Conservation (phyloP, 2,888 invertebrate genomes). For the Criorhina ranunculi region DNA sequence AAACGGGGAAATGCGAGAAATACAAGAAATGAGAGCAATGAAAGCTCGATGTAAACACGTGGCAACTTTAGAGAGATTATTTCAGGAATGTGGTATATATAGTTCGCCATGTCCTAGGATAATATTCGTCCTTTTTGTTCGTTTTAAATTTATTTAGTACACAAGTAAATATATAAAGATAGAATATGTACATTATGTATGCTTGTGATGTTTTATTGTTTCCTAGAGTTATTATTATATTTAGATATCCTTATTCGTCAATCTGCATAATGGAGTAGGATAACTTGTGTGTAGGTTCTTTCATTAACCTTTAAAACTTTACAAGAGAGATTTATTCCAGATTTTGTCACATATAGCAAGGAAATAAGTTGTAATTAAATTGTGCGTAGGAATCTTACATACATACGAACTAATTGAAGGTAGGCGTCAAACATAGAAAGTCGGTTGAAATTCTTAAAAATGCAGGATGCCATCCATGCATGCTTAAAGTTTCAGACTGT, state of each 20-base stretch:
- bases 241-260: slow-evolving; percentile 4
- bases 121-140: slow-evolving; percentile 55
- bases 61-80: slow-evolving; percentile 30
- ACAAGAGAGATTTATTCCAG: neutral
- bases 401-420: no score
- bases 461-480: no score
- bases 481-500: no score
- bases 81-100: slow-evolving; percentile 33
- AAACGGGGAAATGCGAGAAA: slow-evolving; percentile 28
- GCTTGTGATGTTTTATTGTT: neutral
- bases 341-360: neutral
- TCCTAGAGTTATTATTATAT: neutral
- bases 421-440: no score
- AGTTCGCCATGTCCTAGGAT: slow-evolving; percentile 75
- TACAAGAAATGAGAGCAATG: neutral
- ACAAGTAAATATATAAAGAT: slow-evolving; percentile 3
- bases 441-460: no score
- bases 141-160: slow-evolving; percentile 1
- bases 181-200: neutral
- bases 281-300: slow-evolving; percentile 13
- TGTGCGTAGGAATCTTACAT: no score
- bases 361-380: no score
- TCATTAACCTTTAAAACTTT: neutral
- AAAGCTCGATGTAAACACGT: slow-evolving; percentile 67
- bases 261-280: slow-evolving; percentile 14